phyloP scores from a whole-genome alignment of 2,797 vertebrate species.

The Atherinosoma microstoma region DNA sequence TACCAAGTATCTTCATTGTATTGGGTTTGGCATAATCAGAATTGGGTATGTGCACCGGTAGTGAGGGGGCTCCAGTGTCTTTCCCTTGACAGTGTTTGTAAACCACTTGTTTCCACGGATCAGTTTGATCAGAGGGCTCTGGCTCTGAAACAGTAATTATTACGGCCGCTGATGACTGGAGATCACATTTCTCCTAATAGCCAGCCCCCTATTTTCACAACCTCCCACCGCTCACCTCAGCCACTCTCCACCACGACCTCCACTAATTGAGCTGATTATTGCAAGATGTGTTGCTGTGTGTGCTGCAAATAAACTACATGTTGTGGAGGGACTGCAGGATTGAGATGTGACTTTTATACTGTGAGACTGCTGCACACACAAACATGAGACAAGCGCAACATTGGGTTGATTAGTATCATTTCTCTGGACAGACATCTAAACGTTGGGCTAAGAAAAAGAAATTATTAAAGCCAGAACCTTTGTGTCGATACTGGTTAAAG shows the following conservation, averaged over 20 bases:
- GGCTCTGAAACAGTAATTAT: conserved; percentile 82
- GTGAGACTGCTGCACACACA: conserved; percentile 34
- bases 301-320: conserved; percentile 36
- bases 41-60: conserved; percentile 47
- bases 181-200: conserved; percentile 93
- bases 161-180: conserved; percentile 89
- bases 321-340: conserved; percentile 6
- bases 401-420: conserved; percentile 79
- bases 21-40: conserved; percentile 28
- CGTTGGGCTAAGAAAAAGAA: conserved; percentile 20
- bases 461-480: conserved; percentile 78
- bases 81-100: conserved; percentile 90
- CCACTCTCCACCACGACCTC: conserved; percentile 89
- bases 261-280: conserved; percentile 94
- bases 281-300: conserved; percentile 86
- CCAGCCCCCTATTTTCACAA: conserved; percentile 90
- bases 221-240: conserved; percentile 90
- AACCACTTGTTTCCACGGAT: conserved; percentile 89
- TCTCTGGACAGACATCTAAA: conserved; percentile 33
- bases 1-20: conserved; percentile 7
- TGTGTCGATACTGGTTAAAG: conserved; percentile 67
- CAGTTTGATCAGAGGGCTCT: conserved; percentile 86
- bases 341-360: conserved; percentile 60
- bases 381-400: conserved; percentile 71
- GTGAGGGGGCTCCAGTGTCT: conserved; percentile 78